Percentiles rank a stretch among this genome's conserved stretches.
These are phyloP conservation scores for Rhinoraja longicauda DNA, from an alignment of 2,797 vertebrate species.

Conservation along the genomic window DNA sequence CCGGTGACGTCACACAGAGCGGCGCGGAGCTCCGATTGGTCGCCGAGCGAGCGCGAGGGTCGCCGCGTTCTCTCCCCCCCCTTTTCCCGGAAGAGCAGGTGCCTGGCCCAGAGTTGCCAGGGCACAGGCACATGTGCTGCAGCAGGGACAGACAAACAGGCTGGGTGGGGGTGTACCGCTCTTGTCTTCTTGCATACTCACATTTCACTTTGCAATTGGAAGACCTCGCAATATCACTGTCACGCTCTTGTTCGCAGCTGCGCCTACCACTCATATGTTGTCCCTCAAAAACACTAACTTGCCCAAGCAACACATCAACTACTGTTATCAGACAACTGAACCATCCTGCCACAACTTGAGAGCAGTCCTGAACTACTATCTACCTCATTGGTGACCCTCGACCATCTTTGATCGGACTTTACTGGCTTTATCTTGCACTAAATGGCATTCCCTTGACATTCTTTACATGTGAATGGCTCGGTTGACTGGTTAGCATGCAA, in stretches of 20 bases:
- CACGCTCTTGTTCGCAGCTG: not conserved
- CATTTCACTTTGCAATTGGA: not conserved
- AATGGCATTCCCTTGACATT: too few relatives aligned
- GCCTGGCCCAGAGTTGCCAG: not conserved
- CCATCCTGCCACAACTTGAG: too few relatives aligned
- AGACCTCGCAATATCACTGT: not conserved
- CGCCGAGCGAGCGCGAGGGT: not conserved
- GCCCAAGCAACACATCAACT: too few relatives aligned
- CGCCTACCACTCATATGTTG: not conserved
- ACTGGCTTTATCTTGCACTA: too few relatives aligned
- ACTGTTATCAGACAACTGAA: too few relatives aligned
- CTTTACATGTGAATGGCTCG: too few relatives aligned
- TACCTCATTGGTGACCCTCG: too few relatives aligned
- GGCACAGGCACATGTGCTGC: not conserved
- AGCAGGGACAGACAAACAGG: not conserved
- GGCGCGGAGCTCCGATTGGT: not conserved
- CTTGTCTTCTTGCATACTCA: not conserved
- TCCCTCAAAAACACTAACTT: too few relatives aligned
- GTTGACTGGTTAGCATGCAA: too few relatives aligned
- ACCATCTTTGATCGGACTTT: too few relatives aligned
- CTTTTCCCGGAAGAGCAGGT: conserved; percentile 27
- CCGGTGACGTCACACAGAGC: not conserved
- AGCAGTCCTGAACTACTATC: too few relatives aligned
- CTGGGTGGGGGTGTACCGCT: too few relatives aligned
- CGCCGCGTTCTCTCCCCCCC: not conserved